Conservation (phyloP, 2,888 invertebrate species). For the Ctena decussata region DNA sequence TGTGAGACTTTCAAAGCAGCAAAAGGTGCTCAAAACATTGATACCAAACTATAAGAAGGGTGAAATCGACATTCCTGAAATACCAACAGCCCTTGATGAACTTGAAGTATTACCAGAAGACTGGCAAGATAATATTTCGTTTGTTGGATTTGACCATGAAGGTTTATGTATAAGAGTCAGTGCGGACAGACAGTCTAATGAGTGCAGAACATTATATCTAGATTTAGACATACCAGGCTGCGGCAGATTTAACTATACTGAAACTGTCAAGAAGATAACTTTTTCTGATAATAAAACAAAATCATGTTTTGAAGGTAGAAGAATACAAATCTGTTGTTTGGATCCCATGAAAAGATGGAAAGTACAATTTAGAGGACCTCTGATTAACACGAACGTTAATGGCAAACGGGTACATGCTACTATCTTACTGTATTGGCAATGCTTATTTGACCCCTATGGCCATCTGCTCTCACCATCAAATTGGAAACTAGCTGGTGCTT, state of each 20-base stretch:
- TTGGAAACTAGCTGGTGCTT: not conserved
- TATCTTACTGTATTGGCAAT: not conserved
- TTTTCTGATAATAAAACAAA: not conserved
- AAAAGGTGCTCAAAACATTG: not conserved
- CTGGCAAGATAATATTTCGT: not conserved
- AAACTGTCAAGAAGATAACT: not conserved
- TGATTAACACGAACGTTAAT: not conserved
- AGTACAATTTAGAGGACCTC: not conserved
- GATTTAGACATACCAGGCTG: not conserved
- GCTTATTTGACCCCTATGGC: not conserved
- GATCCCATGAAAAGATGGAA: not conserved
- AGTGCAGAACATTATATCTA: not conserved
- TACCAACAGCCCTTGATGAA: not conserved
- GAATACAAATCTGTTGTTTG: not conserved
- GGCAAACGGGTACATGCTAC: not conserved
- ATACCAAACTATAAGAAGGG: not conserved
- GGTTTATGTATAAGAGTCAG: not conserved
- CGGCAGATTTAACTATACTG: not conserved
- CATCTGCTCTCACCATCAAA: not conserved
- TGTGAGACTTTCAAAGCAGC: not conserved
- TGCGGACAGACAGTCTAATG: not conserved
- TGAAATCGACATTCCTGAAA: not conserved
- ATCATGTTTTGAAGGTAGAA: not conserved
- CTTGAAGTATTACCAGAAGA: not conserved
- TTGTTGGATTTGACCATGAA: not conserved